Percentiles rank a stretch among this genome's conserved stretches.
Evolutionary conservation across 2,888 invertebrate species (phyloP).

Genomic region (Psylliodes chrysocephalus): DNA sequence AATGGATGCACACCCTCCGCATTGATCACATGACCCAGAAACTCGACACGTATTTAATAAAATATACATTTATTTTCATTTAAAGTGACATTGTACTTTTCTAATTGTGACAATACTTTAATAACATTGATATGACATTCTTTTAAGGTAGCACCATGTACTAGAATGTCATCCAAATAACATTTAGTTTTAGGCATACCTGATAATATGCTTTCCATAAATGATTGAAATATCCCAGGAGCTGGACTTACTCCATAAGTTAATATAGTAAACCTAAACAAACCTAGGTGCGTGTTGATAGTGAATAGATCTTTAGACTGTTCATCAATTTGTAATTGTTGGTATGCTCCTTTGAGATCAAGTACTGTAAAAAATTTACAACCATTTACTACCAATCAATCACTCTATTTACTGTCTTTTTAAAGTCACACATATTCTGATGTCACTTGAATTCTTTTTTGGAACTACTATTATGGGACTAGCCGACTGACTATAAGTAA

Average conservation of each 20-base stretch:
- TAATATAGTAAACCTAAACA: conserved; percentile 10
- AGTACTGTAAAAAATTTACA: neutral
- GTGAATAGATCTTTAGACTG: conserved; percentile 22
- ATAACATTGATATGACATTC: too few relatives aligned
- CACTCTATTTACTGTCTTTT: conserved; percentile 48
- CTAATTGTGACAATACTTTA: neutral
- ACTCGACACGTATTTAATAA: too few relatives aligned
- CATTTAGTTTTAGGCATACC: too few relatives aligned
- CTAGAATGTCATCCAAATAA: neutral
- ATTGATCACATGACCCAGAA: too few relatives aligned
- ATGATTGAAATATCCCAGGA: too few relatives aligned
- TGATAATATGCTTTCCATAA: neutral
- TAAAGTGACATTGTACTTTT: neutral
- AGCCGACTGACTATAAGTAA: conserved; percentile 49
- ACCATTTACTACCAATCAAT: conserved; percentile 41
- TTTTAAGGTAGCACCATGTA: neutral
- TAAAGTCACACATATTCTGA: conserved; percentile 45
- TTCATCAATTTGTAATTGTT: too few relatives aligned
- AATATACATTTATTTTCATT: neutral
- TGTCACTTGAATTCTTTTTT: conserved; percentile 46
- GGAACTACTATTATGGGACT: conserved; percentile 55
- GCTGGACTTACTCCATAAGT: conserved; percentile 16
- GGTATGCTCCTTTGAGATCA: neutral
- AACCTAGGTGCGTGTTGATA: conserved; percentile 13
- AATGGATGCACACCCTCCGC: neutral